Percentiles rank a stretch among this genome's conserved stretches.
Conservation (phyloP, 2,888 invertebrate genomes). For the Ctena decussata region DNA sequence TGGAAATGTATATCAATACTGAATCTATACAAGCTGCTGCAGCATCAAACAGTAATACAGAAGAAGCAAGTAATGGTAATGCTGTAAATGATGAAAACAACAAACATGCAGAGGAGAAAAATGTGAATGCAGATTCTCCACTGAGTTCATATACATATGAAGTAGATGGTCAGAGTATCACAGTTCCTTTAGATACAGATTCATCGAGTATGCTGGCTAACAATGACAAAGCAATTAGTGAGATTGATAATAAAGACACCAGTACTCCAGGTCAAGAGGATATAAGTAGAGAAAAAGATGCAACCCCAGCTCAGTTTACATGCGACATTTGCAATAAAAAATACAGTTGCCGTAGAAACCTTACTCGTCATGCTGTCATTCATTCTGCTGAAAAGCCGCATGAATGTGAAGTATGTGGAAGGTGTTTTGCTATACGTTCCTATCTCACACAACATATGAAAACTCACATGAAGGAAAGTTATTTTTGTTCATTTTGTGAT, state of each 20-base stretch:
- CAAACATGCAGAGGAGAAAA: not conserved
- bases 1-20: too few species aligned
- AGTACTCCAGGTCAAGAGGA: too few species aligned
- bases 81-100: not conserved
- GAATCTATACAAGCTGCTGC: too few species aligned
- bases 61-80: too few species aligned
- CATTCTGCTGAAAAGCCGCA: not conserved
- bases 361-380: not conserved
- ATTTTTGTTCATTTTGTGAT: not conserved
- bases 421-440: not conserved
- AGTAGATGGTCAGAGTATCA: not conserved
- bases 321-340: not conserved
- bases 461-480: not conserved
- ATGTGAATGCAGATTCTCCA: not conserved
- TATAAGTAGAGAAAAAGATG: too few species aligned
- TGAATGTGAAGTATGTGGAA: not conserved
- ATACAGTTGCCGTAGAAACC: not conserved
- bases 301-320: too few species aligned
- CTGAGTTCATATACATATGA: not conserved
- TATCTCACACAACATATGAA: not conserved
- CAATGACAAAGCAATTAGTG: not conserved
- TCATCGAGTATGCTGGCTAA: not conserved
- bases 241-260: too few species aligned
- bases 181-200: not conserved
- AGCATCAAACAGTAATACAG: too few species aligned